These are phyloP conservation scores for Philypnodon macrostomus DNA, from an alignment of 2,797 vertebrate genomes.

Conservation along the genomic window DNA sequence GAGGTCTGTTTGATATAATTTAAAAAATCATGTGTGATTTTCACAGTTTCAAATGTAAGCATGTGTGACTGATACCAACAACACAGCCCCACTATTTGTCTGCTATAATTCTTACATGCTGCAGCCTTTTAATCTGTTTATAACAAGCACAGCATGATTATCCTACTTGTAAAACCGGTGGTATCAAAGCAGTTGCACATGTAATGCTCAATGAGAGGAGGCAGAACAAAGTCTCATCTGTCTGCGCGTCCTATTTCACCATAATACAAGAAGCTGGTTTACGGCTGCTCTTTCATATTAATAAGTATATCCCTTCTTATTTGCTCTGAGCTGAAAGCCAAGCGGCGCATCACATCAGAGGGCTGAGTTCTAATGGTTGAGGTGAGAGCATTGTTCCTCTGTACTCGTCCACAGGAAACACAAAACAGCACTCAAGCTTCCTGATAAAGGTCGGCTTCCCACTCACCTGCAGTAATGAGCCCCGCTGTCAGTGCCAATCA, in stretches of 20 bases:
- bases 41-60: conserved; percentile 30
- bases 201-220: conserved; percentile 63
- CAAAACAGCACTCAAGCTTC: conserved; percentile 86
- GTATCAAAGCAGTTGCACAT: conserved; percentile 63
- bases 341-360: conserved; percentile 66
- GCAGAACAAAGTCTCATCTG: conserved; percentile 65
- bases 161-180: conserved; percentile 58
- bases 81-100: conserved; percentile 32
- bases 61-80: conserved; percentile 24
- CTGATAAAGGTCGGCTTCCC: conserved; percentile 79
- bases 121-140: conserved; percentile 52
- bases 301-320: conserved; percentile 72
- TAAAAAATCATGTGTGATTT: conserved; percentile 45
- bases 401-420: conserved; percentile 81
- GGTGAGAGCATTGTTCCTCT: conserved; percentile 80
- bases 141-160: conserved; percentile 65
- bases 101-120: conserved; percentile 26
- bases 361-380: conserved; percentile 63
- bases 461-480: conserved; percentile 87
- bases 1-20: conserved; percentile 59
- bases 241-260: conserved; percentile 60
- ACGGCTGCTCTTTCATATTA: conserved; percentile 69
- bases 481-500: conserved; percentile 80
- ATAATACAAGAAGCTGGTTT: conserved; percentile 73
- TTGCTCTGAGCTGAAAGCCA: conserved; percentile 70